Percentiles rank a stretch among this genome's conserved stretches.
Evolutionary conservation across 2,888 invertebrate genomes (phyloP).

Genomic region (Operophtera brumata): DNA sequence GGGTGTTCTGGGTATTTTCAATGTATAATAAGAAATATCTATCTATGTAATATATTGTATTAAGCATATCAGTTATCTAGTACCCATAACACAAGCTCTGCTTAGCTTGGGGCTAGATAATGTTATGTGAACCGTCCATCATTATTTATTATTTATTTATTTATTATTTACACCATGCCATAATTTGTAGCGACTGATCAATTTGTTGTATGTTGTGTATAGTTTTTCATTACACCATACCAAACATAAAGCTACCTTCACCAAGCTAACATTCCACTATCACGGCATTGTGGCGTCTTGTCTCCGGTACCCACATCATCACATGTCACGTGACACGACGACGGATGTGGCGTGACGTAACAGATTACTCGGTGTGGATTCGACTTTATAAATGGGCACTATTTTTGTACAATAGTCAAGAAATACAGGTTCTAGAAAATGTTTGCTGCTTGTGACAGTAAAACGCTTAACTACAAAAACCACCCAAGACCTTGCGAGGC

Average conservation of each 20-base stretch:
- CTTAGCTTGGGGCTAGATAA: too few relatives aligned
- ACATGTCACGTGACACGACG: conserved; percentile 35
- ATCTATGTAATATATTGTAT: too few relatives aligned
- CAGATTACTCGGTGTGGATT: conserved; percentile 22
- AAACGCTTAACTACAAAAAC: too few relatives aligned
- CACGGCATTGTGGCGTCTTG: conserved; percentile 38
- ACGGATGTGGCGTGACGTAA: conserved; percentile 24
- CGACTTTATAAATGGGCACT: conserved; percentile 1
- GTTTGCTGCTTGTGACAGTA: background rate
- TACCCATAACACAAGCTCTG: too few relatives aligned
- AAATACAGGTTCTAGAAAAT: background rate
- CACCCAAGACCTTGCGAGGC: too few relatives aligned
- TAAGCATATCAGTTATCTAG: too few relatives aligned
- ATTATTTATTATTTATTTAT: too few relatives aligned
- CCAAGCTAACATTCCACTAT: background rate
- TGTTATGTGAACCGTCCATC: too few relatives aligned
- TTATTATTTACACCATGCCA: too few relatives aligned
- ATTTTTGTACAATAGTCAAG: background rate
- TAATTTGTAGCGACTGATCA: too few relatives aligned
- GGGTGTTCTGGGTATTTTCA: too few relatives aligned
- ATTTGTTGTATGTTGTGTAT: background rate
- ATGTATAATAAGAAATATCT: too few relatives aligned
- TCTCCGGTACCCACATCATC: conserved; percentile 53
- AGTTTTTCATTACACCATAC: background rate
- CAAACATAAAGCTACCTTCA: conserved; percentile 4